Base-by-base conservation (phyloP, 2,888 invertebrate genomes). In the Hermodice carunculata region DNA sequence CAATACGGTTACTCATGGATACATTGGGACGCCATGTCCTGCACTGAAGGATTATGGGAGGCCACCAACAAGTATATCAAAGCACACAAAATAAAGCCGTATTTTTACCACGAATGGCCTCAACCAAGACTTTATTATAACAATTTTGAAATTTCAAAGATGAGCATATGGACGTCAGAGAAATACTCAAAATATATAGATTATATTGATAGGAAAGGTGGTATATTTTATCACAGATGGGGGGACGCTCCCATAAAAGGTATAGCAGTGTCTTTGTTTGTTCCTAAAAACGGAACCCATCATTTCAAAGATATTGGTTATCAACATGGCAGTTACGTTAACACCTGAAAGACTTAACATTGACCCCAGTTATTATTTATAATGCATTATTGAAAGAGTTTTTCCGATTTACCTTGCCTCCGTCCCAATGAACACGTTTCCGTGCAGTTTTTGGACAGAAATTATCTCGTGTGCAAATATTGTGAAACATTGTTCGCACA, bases 211-310 rank as follows among this genome's bases (percentile, higher is more conserved):
- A 46, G 52, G 46, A 51, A 65, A 5, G 74, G 74, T 19, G 74
- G 74, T n/a, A 69, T 74, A 11, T 74, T 49, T 62, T 69, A 64
- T 53, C 53, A 70, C 57, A 19, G 74, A 17, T 74, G 74, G 74
- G 74, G 74, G 4, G 74, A 74, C 46, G 72, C 73, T 24, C 74
- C 74, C 19, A 68, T 74, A 28, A 70, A 74, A 40, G 53, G 65
- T 0, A 37, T 74, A 26, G 72, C 73, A 24, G 62, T 74, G 22
- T 49, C 66, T 24, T 42, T 74, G 42, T 69, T 74, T 54, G 49
- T 74, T 11, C 62, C 63, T 0, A 51, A 46, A 42, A 52, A 43
- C 14, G n/a, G 62, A 34, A 51, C 57, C 1, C 62, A 67, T 52
- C 37, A 44, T 19, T 69, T 71, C 49, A 40, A 56, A 6, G 71